A percentile compares a stretch with the other conserved stretches of the same genome.
These are phyloP conservation scores for Cataglyphis altisquamis DNA, from an alignment of 2,888 invertebrate genomes.

Conservation along the genomic window DNA sequence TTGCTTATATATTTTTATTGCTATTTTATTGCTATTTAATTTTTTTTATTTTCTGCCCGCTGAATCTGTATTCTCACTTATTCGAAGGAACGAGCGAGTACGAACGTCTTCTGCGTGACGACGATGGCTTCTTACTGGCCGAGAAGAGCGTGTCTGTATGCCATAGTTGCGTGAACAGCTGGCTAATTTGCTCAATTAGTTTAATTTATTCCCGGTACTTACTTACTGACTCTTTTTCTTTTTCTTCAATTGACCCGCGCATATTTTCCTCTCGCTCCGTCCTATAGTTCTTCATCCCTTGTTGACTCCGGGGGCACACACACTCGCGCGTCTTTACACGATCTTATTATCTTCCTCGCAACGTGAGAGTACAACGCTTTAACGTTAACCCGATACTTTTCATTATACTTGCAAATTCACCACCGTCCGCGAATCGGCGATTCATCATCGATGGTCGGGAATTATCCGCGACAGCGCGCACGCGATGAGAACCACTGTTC, in stretches of 20 bases:
- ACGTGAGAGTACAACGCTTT: constrained; percentile 53
- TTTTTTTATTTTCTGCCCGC: background rate
- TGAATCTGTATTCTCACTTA: background rate
- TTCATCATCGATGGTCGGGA: constrained; percentile 55
- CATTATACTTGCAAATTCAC: constrained; percentile 74
- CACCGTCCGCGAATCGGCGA: constrained; percentile 49
- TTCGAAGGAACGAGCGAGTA: constrained; percentile 4
- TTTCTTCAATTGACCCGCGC: constrained; percentile 17
- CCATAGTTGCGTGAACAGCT: constrained; percentile 80
- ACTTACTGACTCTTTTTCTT: constrained; percentile 58
- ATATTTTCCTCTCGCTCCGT: constrained; percentile 25
- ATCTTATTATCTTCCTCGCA: constrained; percentile 37
- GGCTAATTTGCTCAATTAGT: constrained; percentile 84
- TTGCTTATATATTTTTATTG: background rate
- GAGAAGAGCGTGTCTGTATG: constrained; percentile 52
- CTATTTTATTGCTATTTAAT: background rate
- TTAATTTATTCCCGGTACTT: constrained; percentile 83
- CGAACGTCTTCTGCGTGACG: constrained; percentile 43
- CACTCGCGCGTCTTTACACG: background rate
- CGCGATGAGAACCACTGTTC: constrained; percentile 71
- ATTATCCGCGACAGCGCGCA: constrained; percentile 57
- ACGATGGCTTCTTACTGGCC: constrained; percentile 29
- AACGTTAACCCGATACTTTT: constrained; percentile 58
- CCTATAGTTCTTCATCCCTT: constrained; percentile 30
- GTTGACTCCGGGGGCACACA: constrained; percentile 17